Evolutionary conservation across 2,113 vertebrate species (phyloP), one percentile per base, ranked within the genome.

Genomic region (Marmota monax): DNA sequence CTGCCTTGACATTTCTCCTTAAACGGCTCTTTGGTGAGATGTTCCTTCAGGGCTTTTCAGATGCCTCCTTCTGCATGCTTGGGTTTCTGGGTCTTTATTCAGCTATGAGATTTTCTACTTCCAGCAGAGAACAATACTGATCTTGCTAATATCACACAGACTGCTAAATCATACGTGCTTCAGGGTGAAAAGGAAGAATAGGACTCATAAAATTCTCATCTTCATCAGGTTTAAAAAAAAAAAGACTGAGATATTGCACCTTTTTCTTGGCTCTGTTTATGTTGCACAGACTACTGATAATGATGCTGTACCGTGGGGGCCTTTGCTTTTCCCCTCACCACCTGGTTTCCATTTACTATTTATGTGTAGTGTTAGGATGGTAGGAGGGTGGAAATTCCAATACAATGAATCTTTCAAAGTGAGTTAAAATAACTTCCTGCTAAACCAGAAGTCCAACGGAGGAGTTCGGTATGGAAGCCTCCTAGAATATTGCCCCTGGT

Each of bases 121-220:
- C 67, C n/a, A 74, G 51, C 17, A 58, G 17, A 74, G 25, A 84
- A 74, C 4, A 82, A 51, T 67, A 37, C n/a, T 65, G 9, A 42
- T 56, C 3, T 63, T 69, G 32, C 16, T 87, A 3, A 78, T 84
- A 58, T 83, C 69, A 96, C 27, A 73, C 1, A 20, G 63, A 72
- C 4, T 10, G 69, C 37, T 84, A 73, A 63, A n/a, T 95, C 78
- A 76, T 18, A 25, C 32, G 22, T 23, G 69, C 9, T 73, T 80
- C 5, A 12, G 48, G 51, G 51, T 32, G 3, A 34, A 90, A 89
- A 12, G 65, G 29, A 45, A 69, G 23, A 27, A 32, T 8, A 79
- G 53, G 82, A 87, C 13, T 95, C 72, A 79, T 80, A 61, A 97
- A 97, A 97, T 65, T 61, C 45, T 53, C 92, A 58, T 95, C 92